Evolutionary conservation across 2,113 vertebrate genomes (phyloP).

Genomic region (Zapus hudsonius): DNA sequence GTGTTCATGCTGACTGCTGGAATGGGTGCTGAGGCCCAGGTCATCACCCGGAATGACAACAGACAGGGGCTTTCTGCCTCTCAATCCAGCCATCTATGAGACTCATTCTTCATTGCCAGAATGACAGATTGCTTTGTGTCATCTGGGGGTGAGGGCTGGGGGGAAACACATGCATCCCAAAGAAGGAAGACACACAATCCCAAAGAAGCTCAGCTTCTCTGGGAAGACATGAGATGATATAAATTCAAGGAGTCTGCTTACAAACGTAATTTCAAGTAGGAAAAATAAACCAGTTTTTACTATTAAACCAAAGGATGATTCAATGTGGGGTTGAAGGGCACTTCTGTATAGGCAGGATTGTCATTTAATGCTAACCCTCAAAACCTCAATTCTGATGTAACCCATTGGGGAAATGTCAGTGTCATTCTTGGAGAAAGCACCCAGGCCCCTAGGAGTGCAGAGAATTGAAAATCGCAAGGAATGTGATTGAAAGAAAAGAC

Average conservation of each 20-base stretch:
- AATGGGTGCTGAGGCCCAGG: background rate
- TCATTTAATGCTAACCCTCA: background rate
- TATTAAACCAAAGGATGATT: constrained; percentile 9
- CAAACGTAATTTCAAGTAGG: background rate
- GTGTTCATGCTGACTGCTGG: background rate
- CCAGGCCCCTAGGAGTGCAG: background rate
- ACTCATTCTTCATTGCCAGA: constrained; percentile 65
- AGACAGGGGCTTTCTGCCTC: constrained; percentile 39
- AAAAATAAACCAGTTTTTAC: constrained; percentile 21
- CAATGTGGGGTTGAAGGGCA: background rate
- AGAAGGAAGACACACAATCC: background rate
- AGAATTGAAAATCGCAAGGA: background rate
- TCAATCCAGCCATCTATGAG: background rate
- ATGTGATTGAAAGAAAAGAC: constrained; percentile 5
- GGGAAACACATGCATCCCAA: background rate
- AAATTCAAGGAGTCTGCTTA: background rate
- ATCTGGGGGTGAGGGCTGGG: too few species aligned
- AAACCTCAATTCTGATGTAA: background rate
- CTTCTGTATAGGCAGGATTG: background rate
- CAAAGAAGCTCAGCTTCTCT: background rate
- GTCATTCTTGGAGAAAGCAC: background rate
- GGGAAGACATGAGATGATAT: background rate
- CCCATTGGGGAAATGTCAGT: background rate
- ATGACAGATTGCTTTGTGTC: constrained; percentile 56
- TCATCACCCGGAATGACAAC: constrained; percentile 41